These are phyloP conservation scores for Antidorcas marsupialis DNA, from an alignment of 2,113 vertebrate species.

Conservation along the genomic window DNA sequence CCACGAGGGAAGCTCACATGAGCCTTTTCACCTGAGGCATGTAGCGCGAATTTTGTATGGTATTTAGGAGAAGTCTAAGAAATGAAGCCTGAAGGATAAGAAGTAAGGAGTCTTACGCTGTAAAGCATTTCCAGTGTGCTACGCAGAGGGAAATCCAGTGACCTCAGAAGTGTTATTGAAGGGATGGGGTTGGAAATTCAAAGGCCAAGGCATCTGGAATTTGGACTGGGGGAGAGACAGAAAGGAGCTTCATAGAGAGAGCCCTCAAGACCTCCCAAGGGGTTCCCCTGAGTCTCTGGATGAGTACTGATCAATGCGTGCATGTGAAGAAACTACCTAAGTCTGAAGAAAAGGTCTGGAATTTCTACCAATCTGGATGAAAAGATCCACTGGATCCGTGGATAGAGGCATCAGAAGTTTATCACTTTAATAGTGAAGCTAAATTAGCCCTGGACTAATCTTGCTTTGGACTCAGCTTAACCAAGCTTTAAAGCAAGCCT, in stretches of 20 bases:
- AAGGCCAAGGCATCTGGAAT: background rate
- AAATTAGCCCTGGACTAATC: background rate
- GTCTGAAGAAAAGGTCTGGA: background rate
- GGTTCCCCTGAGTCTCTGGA: background rate
- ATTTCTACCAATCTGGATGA: background rate
- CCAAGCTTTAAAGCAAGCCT: background rate
- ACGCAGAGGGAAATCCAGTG: background rate
- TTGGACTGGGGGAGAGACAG: background rate
- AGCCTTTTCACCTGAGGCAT: background rate
- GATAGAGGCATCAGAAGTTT: background rate
- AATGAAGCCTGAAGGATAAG: background rate
- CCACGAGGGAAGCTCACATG: too few species aligned
- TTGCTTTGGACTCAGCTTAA: background rate
- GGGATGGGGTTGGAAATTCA: background rate
- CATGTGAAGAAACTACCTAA: background rate
- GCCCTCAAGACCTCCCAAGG: background rate
- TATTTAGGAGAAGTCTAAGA: background rate
- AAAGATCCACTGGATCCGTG: background rate
- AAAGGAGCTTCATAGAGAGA: background rate
- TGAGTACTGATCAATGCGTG: background rate
- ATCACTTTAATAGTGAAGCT: background rate
- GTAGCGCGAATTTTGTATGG: rapidly evolving
- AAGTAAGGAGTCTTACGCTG: background rate
- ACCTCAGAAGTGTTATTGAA: background rate
- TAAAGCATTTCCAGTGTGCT: background rate